Conservation (phyloP, 1,140 invertebrate species). For the Fopius arisanus region DNA sequence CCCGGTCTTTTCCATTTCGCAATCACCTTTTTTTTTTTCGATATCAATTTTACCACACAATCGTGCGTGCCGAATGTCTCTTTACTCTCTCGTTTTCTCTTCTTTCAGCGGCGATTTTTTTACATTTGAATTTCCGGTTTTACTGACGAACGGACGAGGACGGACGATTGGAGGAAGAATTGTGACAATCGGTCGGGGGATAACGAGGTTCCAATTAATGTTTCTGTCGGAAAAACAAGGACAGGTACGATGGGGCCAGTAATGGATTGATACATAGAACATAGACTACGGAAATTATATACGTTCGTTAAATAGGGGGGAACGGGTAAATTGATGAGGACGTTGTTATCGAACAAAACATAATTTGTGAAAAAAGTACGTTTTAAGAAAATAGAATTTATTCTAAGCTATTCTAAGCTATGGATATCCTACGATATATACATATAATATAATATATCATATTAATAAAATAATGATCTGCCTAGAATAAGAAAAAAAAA, state of each 20-base stretch:
- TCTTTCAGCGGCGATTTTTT: not conserved
- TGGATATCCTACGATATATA: no score
- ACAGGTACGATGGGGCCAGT: not conserved
- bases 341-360: no score
- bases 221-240: not conserved
- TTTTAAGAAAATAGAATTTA: no score
- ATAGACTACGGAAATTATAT: no score
- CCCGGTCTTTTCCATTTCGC: slow-evolving; percentile 1
- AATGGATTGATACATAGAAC: not conserved
- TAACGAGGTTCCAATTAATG: not conserved
- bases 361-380: no score
- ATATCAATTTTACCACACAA: slow-evolving; percentile 27
- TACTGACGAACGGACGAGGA: not conserved
- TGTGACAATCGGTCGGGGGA: not conserved
- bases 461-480: no score
- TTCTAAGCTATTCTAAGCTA: no score
- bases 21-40: slow-evolving; percentile 5
- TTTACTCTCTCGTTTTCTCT: not conserved
- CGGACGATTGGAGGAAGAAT: not conserved
- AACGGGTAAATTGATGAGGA: no score
- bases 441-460: no score
- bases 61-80: not conserved
- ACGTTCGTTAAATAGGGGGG: no score
- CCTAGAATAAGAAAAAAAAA: no score
- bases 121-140: not conserved